Conservation (phyloP, 2,113 vertebrate species). For the Megaptera novaeangliae region DNA sequence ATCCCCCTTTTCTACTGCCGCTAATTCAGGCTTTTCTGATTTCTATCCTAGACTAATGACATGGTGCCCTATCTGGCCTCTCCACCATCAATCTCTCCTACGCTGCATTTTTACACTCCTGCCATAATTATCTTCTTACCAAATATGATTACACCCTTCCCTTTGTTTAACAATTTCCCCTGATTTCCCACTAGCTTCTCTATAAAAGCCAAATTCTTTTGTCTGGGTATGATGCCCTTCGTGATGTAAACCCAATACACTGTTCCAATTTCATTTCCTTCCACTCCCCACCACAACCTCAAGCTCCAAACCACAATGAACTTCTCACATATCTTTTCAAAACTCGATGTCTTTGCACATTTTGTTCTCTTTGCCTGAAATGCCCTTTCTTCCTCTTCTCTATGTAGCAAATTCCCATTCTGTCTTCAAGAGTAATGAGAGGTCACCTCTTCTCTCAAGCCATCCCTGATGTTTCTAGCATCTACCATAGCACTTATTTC, state of each 20-base stretch:
- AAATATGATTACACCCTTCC: not conserved
- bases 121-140: slow-evolving; percentile 14
- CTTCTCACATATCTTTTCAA: slow-evolving; percentile 59
- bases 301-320: slow-evolving; percentile 58
- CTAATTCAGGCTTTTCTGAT: not conserved
- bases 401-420: not conserved
- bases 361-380: slow-evolving; percentile 66
- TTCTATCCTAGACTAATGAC: not conserved
- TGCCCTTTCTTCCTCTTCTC: slow-evolving; percentile 45
- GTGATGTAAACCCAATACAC: not conserved
- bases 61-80: not conserved
- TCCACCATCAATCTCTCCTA: not conserved
- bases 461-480: too few species aligned
- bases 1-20: not conserved
- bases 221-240: not conserved
- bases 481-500: not conserved
- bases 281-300: slow-evolving; percentile 48
- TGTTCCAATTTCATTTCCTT: slow-evolving; percentile 62
- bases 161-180: not conserved
- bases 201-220: not conserved
- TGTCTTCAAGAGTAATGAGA: not conserved
- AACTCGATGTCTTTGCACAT: slow-evolving; percentile 49
- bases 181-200: not conserved
- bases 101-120: not conserved
- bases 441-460: not conserved